A percentile compares a stretch with the other conserved stretches of the same genome.
phyloP scores from a whole-genome alignment of 1,140 invertebrate species.

The Danaus plexippus region DNA sequence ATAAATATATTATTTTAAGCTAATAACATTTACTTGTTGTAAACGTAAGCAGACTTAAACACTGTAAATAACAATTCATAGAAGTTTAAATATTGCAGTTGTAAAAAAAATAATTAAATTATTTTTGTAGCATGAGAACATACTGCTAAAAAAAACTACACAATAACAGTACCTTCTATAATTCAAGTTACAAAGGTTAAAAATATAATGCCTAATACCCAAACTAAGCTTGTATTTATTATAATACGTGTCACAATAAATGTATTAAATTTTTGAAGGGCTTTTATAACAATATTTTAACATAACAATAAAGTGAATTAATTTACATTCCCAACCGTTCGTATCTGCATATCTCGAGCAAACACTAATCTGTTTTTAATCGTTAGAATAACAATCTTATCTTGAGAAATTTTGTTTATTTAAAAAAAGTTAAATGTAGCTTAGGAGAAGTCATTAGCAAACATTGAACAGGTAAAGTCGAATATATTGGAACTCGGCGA shows the following conservation, averaged over 20 bases:
- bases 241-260: conserved; percentile 7
- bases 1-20: too few relatives aligned
- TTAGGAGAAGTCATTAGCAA: conserved; percentile 49
- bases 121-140: too few relatives aligned
- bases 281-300: conserved; percentile 33
- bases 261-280: conserved; percentile 14
- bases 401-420: conserved; percentile 32
- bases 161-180: too few relatives aligned
- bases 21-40: too few relatives aligned
- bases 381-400: conserved; percentile 43
- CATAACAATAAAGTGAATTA: conserved; percentile 47
- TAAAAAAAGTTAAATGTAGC: conserved; percentile 36
- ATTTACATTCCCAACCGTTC: conserved; percentile 33
- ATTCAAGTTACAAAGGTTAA: too few relatives aligned
- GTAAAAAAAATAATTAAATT: too few relatives aligned
- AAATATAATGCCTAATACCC: too few relatives aligned
- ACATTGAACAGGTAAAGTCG: conserved; percentile 48
- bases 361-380: conserved; percentile 50
- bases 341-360: conserved; percentile 44
- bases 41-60: too few relatives aligned
- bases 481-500: conserved; percentile 39
- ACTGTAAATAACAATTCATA: too few relatives aligned
- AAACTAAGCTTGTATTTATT: too few relatives aligned
- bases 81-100: too few relatives aligned
- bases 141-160: too few relatives aligned